A percentile compares a stretch with the other conserved stretches of the same genome.
Conservation (phyloP, 1,140 invertebrate species). For the Caligus rogercresseyi region DNA sequence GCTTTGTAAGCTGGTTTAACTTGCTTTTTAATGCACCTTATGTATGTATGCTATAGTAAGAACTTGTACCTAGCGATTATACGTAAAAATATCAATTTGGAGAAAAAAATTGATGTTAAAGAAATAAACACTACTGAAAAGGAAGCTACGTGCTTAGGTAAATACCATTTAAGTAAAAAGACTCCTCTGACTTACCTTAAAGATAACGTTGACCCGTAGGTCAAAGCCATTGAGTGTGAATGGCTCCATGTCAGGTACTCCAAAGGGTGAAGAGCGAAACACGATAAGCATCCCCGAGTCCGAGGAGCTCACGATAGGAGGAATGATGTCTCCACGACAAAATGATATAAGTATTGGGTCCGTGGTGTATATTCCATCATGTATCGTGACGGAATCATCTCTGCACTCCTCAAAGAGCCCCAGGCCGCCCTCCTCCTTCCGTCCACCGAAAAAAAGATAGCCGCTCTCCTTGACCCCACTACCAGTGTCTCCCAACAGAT, state of each 20-base stretch:
- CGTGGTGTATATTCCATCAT: background rate
- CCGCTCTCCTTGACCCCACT: background rate
- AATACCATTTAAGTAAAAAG: too few relatives aligned
- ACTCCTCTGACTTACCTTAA: too few relatives aligned
- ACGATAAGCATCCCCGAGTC: background rate
- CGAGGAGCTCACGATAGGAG: background rate
- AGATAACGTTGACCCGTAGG: background rate
- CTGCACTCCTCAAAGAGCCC: background rate
- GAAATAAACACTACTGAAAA: too few relatives aligned
- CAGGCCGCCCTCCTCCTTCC: background rate
- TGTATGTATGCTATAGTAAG: too few relatives aligned
- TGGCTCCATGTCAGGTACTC: background rate
- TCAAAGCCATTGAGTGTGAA: background rate
- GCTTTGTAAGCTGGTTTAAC: too few relatives aligned
- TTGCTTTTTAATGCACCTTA: too few relatives aligned
- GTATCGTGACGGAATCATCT: background rate
- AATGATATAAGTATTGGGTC: background rate
- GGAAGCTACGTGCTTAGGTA: too few relatives aligned
- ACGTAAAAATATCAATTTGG: too few relatives aligned
- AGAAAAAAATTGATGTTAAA: too few relatives aligned
- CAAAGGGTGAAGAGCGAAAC: background rate
- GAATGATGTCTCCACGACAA: background rate
- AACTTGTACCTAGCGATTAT: too few relatives aligned
- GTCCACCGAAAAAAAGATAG: background rate
- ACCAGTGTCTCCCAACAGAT: too few relatives aligned